phyloP scores from a whole-genome alignment of 2,797 vertebrate genomes.

The Sebastes hopkinsi region DNA sequence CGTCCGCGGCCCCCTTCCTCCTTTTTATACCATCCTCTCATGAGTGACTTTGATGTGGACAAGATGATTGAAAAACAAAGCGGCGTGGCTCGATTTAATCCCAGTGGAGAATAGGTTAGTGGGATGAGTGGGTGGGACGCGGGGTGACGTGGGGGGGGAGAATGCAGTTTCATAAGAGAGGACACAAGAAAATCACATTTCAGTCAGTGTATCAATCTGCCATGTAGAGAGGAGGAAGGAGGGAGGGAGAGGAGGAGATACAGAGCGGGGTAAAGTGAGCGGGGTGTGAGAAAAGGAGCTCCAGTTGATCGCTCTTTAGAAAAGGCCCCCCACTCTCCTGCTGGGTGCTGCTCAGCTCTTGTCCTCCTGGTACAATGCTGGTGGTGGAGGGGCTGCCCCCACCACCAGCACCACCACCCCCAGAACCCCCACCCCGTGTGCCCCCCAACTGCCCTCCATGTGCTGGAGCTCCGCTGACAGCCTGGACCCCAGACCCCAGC shows the following conservation, averaged over 20 bases:
- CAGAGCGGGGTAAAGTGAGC: constrained; percentile 47
- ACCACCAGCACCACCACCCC: not conserved
- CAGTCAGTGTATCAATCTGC: constrained; percentile 81
- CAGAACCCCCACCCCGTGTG: constrained; percentile 19
- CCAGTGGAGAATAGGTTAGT: constrained; percentile 67
- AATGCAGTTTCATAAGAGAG: constrained; percentile 68
- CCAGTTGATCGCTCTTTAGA: constrained; percentile 82
- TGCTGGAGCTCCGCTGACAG: constrained; percentile 69
- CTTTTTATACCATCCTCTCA: constrained; percentile 66
- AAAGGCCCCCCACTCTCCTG: constrained; percentile 81
- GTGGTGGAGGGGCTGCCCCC: constrained; percentile 52
- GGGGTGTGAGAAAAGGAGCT: constrained; percentile 84
- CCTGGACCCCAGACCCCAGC: constrained; percentile 79
- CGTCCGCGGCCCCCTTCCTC: constrained; percentile 65
- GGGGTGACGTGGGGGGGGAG: constrained; percentile 2
- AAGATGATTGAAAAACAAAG: constrained; percentile 83
- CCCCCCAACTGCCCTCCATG: constrained; percentile 78
- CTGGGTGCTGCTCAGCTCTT: constrained; percentile 81
- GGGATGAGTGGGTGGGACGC: constrained; percentile 66
- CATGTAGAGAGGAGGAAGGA: constrained; percentile 49
- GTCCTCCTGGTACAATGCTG: constrained; percentile 80
- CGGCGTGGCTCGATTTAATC: constrained; percentile 72
- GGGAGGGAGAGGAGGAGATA: constrained; percentile 47
- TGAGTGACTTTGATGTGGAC: constrained; percentile 81
- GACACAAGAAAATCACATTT: constrained; percentile 78